Conservation (phyloP, 1,140 invertebrate species). For the Zaprionus tsacasi region DNA sequence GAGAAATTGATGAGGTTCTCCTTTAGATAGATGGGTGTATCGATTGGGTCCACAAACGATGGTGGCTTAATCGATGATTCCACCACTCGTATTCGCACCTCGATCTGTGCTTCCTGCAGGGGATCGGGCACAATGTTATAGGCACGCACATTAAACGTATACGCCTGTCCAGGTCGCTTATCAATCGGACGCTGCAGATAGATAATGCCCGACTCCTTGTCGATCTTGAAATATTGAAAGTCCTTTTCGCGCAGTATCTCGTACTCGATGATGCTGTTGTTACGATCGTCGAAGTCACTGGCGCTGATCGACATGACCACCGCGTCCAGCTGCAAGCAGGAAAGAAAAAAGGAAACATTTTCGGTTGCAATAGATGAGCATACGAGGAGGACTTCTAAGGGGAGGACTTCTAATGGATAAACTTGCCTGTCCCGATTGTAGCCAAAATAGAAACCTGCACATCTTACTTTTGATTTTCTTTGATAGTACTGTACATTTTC, state of each 20-base stretch:
- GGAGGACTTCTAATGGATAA: neutral
- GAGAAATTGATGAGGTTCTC: constrained; percentile 91
- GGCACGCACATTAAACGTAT: constrained; percentile 90
- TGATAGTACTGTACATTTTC: neutral
- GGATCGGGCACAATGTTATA: constrained; percentile 89
- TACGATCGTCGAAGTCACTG: constrained; percentile 94
- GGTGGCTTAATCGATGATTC: constrained; percentile 95
- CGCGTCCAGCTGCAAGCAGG: constrained; percentile 82
- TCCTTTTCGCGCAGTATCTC: constrained; percentile 87
- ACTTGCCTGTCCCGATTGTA: constrained; percentile 59
- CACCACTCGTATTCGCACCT: constrained; percentile 92
- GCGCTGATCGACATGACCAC: constrained; percentile 95
- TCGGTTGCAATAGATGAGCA: constrained; percentile 27
- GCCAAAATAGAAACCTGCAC: constrained; percentile 52
- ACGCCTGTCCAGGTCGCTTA: constrained; percentile 87
- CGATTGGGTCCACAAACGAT: constrained; percentile 87
- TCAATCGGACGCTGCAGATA: constrained; percentile 89
- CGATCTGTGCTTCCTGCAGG: constrained; percentile 87
- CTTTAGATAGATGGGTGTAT: constrained; percentile 87
- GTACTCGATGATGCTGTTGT: constrained; percentile 91
- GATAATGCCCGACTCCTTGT: constrained; percentile 91
- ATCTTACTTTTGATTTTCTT: constrained; percentile 24
- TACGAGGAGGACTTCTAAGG: neutral
- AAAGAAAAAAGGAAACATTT: constrained; percentile 37
- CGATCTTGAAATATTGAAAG: constrained; percentile 90